Base-by-base conservation (phyloP, 2,888 invertebrate species). In the Monoplex corrugatus region DNA sequence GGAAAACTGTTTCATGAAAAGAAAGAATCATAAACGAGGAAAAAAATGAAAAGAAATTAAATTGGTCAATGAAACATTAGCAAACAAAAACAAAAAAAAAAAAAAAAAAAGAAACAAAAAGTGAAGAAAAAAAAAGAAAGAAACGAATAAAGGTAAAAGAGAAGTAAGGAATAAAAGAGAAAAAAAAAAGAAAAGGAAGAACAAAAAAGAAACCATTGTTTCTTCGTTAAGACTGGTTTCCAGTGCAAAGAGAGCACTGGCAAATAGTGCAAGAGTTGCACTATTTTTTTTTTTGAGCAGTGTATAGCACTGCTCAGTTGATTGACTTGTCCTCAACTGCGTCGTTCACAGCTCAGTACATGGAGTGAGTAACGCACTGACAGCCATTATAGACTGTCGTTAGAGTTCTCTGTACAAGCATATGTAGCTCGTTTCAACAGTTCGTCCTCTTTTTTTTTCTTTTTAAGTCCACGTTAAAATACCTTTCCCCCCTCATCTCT, bases 241-340 rank as follows among this genome's bases (percentile, higher is more conserved):
- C 8, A 8, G 32, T 43, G 43, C 43, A 43, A 16, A 43, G n/a
- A n/a, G n/a, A n/a, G n/a, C n/a, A n/a, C n/a, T n/a, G n/a, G n/a
- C n/a, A n/a, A n/a, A n/a, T n/a, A n/a, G n/a, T n/a, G n/a, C n/a
- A n/a, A n/a, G n/a, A n/a, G n/a, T n/a, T n/a, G n/a, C n/a, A n/a
- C n/a, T n/a, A n/a, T n/a, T n/a, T n/a, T n/a, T n/a, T n/a, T n/a
- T n/a, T n/a, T n/a, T 28, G 43, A 80, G 78, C 78, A 80, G 78
- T 43, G 78, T 43, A 80, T 0, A 80, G 43, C 78, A 80, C 78
- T 80, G 78, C 78, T 40, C 32, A 43, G 8, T n/a, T n/a, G n/a
- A 16, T 84, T 84, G 84, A 84, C 84, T 84, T 84, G 84, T 84
- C 84, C 84, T 84, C 84, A 35, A 57, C 84, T 38, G 84, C 50